Evolutionary conservation across 1,140 invertebrate genomes (phyloP).

Genomic region (Eufriesea mexicana): DNA sequence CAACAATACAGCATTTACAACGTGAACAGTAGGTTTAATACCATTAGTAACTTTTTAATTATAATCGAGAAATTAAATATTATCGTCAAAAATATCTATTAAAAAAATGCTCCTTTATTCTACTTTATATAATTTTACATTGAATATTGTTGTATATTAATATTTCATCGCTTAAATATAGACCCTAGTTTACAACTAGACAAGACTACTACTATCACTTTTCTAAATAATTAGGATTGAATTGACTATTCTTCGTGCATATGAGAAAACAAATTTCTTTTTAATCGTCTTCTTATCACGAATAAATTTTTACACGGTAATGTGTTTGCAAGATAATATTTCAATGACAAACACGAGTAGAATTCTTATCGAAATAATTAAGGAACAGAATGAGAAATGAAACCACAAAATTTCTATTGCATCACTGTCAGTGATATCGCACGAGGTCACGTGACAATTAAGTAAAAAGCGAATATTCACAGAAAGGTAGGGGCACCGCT

Average conservation of each 20-base stretch:
- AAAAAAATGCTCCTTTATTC: not conserved
- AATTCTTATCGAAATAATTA: not conserved
- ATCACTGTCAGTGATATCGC: not conserved
- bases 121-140: not conserved
- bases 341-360: not conserved
- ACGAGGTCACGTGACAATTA: not conserved
- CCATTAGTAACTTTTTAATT: too few species aligned
- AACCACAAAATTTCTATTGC: conserved; percentile 9
- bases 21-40: not conserved
- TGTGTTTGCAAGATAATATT: not conserved
- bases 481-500: not conserved
- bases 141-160: not conserved
- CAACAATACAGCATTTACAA: not conserved
- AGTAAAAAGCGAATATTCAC: not conserved
- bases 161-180: not conserved
- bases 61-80: not conserved
- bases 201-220: too few species aligned
- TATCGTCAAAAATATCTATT: not conserved
- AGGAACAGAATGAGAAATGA: not conserved
- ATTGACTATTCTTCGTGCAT: not conserved
- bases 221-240: not conserved
- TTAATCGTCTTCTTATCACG: not conserved
- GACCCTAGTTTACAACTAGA: not conserved
- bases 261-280: not conserved
- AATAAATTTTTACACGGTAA: not conserved